Percentiles rank a stretch among this genome's conserved stretches.
These are phyloP conservation scores for Leptarthrus brevirostris DNA, from an alignment of 2,888 invertebrate genomes.

Conservation along the genomic window DNA sequence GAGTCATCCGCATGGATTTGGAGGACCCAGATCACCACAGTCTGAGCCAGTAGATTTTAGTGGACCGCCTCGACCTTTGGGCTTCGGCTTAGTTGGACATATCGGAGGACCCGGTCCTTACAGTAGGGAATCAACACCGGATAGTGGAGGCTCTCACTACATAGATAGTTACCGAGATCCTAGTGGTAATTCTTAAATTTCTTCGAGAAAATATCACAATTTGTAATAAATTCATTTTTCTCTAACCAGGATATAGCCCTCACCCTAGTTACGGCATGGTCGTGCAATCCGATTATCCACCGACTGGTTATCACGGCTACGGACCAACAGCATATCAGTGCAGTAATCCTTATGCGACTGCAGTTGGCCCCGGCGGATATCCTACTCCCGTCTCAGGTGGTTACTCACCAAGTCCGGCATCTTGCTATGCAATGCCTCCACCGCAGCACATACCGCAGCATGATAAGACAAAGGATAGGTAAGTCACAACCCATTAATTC, in stretches of 20 bases:
- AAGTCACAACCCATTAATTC: constrained; percentile 57
- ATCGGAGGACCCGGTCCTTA: constrained; percentile 76
- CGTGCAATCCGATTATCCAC: constrained; percentile 84
- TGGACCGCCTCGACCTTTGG: constrained; percentile 74
- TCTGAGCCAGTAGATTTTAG: constrained; percentile 80
- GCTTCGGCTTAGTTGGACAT: constrained; percentile 69
- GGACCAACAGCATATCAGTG: constrained; percentile 73
- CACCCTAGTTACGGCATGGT: constrained; percentile 87
- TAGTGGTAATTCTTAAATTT: constrained; percentile 74
- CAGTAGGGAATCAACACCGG: constrained; percentile 89
- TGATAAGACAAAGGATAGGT: constrained; percentile 74
- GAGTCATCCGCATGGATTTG: constrained; percentile 70
- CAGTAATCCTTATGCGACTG: constrained; percentile 67
- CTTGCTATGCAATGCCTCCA: constrained; percentile 90
- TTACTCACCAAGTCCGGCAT: constrained; percentile 75
- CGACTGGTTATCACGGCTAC: constrained; percentile 78
- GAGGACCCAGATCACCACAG: constrained; percentile 73
- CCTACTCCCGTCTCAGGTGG: constrained; percentile 78
- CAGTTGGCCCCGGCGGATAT: constrained; percentile 70
- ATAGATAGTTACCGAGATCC: constrained; percentile 88
- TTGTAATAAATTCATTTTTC: neutral
- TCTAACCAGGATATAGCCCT: constrained; percentile 80
- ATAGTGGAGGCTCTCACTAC: constrained; percentile 89
- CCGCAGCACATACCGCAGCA: constrained; percentile 82
- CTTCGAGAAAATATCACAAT: neutral